A percentile compares a stretch with the other conserved stretches of the same genome.
Conservation (phyloP, 2,888 invertebrate genomes). For the Invenusta paracnida region DNA sequence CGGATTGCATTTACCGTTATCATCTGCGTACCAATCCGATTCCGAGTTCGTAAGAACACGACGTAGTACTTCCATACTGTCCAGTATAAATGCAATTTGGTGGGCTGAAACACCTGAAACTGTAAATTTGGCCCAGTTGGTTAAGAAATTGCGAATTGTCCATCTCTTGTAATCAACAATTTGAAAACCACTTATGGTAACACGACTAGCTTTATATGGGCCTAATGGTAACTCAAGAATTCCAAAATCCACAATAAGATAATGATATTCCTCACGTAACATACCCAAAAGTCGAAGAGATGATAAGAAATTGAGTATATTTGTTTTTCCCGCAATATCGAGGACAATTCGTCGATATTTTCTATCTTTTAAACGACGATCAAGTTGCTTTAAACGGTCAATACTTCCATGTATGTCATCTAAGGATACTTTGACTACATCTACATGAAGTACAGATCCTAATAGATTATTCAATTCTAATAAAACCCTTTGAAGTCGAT, state of each 20-base stretch:
- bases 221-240: slow-evolving; percentile 41
- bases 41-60: slow-evolving; percentile 7
- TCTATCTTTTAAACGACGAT: background rate
- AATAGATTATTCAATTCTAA: background rate
- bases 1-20: background rate
- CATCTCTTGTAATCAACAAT: slow-evolving; percentile 35
- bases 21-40: background rate
- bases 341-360: slow-evolving; percentile 22
- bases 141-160: background rate
- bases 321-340: slow-evolving; percentile 18
- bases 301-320: background rate
- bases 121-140: slow-evolving; percentile 21
- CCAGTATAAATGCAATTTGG: slow-evolving; percentile 38
- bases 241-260: slow-evolving; percentile 38
- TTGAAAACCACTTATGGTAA: slow-evolving; percentile 44
- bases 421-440: background rate
- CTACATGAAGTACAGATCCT: background rate
- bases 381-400: background rate
- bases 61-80: slow-evolving; percentile 13
- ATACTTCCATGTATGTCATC: slow-evolving; percentile 13
- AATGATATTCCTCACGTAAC: slow-evolving; percentile 44
- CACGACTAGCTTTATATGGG: slow-evolving; percentile 39
- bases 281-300: slow-evolving; percentile 38
- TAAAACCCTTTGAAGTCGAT: slow-evolving; percentile 15
- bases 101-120: background rate